Percentiles rank a stretch among this genome's conserved stretches.
These are phyloP conservation scores for Conus ventricosus DNA, from an alignment of 1,140 invertebrate genomes.

Conservation along the genomic window DNA sequence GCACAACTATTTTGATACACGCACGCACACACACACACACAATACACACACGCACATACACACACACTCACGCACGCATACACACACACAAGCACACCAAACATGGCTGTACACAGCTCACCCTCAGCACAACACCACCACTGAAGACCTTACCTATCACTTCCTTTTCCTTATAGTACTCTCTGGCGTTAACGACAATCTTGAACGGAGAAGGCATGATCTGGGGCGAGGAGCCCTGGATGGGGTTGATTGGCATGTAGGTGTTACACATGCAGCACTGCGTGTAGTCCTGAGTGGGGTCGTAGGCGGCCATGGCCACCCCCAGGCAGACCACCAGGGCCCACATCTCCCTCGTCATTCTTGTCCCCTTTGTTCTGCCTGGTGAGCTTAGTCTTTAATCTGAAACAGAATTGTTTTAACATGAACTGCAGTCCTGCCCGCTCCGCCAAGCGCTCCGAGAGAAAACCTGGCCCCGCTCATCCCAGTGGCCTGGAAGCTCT, in stretches of 20 bases:
- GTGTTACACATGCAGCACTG: slow-evolving; percentile 52
- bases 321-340: background rate
- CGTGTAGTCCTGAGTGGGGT: slow-evolving; percentile 27
- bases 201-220: slow-evolving; percentile 57
- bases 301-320: slow-evolving; percentile 25
- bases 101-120: background rate
- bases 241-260: slow-evolving; percentile 41
- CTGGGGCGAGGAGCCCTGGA: slow-evolving; percentile 44
- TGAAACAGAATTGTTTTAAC: no score
- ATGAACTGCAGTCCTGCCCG: no score
- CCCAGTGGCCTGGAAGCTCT: no score
- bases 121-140: background rate
- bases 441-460: no score
- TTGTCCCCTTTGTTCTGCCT: background rate
- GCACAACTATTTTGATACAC: no score
- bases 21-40: no score
- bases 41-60: background rate
- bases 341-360: background rate
- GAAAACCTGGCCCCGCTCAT: no score
- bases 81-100: background rate
- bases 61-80: background rate
- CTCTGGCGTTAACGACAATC: slow-evolving; percentile 46
- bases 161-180: slow-evolving; percentile 42
- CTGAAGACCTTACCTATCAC: slow-evolving; percentile 41
- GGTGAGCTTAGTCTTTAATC: background rate